phyloP scores from a whole-genome alignment of 2,113 vertebrate genomes.

The Crocuta crocuta region DNA sequence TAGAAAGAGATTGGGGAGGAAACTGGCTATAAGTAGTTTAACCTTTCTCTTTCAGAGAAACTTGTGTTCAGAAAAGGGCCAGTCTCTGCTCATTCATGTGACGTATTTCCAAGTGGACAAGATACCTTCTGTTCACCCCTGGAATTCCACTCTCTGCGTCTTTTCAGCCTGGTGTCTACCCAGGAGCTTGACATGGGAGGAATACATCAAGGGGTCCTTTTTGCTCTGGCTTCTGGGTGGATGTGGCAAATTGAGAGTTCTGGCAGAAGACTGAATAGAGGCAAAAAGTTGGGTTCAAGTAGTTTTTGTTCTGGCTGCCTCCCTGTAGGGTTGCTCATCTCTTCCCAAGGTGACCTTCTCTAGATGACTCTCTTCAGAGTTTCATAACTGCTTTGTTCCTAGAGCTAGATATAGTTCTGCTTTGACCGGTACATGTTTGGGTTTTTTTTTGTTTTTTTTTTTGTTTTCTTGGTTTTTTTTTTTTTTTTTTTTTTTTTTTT shows the following conservation, averaged over 20 bases:
- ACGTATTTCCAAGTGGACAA: rapidly evolving
- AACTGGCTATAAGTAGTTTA: neutral
- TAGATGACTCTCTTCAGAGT: neutral
- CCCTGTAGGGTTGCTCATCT: neutral
- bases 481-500: too few species aligned
- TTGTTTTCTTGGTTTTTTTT: too few species aligned
- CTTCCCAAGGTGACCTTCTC: neutral
- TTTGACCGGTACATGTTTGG: neutral
- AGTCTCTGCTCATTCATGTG: neutral
- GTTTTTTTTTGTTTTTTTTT: neutral
- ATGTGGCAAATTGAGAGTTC: neutral
- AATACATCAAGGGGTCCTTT: neutral
- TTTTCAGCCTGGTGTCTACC: neutral
- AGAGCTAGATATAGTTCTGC: neutral
- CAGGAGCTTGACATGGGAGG: neutral
- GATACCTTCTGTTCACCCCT: neutral
- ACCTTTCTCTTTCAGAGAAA: neutral
- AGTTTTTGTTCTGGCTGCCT: neutral
- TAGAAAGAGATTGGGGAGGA: neutral
- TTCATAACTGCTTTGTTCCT: neutral
- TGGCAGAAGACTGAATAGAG: neutral
- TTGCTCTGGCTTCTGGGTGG: neutral
- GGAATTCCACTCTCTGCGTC: rapidly evolving
- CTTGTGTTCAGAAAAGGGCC: too few species aligned
- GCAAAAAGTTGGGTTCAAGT: neutral